Conservation (phyloP, 1,140 invertebrate genomes). For the Ceratina australensis region DNA sequence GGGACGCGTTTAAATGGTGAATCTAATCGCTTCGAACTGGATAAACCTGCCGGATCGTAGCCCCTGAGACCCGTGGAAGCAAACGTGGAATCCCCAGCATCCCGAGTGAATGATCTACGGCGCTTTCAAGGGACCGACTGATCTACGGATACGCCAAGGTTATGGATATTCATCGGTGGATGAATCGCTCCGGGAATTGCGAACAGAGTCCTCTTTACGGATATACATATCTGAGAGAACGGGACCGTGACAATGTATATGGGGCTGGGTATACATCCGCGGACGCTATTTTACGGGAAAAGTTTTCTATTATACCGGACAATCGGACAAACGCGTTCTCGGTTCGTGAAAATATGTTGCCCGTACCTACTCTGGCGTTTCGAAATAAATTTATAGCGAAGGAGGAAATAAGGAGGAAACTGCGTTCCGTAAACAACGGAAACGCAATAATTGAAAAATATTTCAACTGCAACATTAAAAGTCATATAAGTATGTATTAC, state of each 20-base stretch:
- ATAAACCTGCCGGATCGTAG: background rate
- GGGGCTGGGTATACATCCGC: background rate
- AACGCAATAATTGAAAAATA: no score
- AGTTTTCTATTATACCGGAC: slow-evolving; percentile 41
- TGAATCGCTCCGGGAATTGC: slow-evolving; percentile 39
- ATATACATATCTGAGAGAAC: slow-evolving; percentile 1
- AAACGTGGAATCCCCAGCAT: slow-evolving; percentile 29
- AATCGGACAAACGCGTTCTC: slow-evolving; percentile 18
- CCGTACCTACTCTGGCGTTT: slow-evolving; percentile 3
- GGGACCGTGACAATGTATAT: slow-evolving; percentile 30
- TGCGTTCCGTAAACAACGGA: no score
- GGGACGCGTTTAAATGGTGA: slow-evolving; percentile 5
- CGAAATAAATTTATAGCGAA: slow-evolving; percentile 15
- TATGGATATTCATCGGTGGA: slow-evolving; percentile 66
- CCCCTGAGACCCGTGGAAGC: background rate
- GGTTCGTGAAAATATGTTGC: slow-evolving; percentile 25
- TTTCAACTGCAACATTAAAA: no score
- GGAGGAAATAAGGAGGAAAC: no score
- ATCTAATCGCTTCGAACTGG: slow-evolving; percentile 27
- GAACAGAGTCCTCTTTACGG: slow-evolving; percentile 17
- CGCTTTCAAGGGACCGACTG: slow-evolving; percentile 56
- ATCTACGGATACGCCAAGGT: slow-evolving; percentile 56
- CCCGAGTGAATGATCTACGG: slow-evolving; percentile 61
- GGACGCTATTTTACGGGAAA: slow-evolving; percentile 45
- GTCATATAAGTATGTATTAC: no score